phyloP scores from a whole-genome alignment of 37 sponge, comb jelly and placozoan genomes.

The Oscarella lobularis region DNA sequence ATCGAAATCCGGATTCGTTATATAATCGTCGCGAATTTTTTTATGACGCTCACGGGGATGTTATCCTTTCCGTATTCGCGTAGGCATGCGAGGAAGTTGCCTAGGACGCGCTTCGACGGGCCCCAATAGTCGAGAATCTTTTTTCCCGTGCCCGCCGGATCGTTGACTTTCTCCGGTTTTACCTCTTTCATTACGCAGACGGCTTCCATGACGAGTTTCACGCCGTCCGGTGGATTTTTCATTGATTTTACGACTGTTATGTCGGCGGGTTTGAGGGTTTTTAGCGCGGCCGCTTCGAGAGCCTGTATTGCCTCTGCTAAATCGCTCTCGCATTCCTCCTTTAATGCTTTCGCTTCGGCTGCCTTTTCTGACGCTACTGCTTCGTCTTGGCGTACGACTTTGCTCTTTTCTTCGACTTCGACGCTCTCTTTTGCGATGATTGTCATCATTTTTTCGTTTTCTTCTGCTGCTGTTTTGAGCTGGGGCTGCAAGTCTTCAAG shows the following conservation, averaged over 20 bases:
- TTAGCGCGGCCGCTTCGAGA: constrained; percentile 89
- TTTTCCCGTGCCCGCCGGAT: constrained; percentile 74
- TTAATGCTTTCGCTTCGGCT: constrained; percentile 81
- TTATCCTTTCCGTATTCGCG: constrained; percentile 92
- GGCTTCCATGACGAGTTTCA: constrained; percentile 95
- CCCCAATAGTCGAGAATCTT: constrained; percentile 96
- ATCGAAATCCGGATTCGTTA: constrained; percentile 85
- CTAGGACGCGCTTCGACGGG: constrained; percentile 89
- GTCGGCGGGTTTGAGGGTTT: constrained; percentile 90
- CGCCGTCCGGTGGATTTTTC: constrained; percentile 94
- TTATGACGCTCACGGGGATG: constrained; percentile 72
- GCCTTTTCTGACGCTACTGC: constrained; percentile 82
- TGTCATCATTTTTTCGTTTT: constrained; percentile 90
- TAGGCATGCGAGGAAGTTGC: constrained; percentile 81
- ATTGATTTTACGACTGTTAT: constrained; percentile 91
- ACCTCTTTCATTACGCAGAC: constrained; percentile 97
- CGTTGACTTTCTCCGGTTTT: constrained; percentile 93
- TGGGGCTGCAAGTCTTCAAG: constrained; percentile 95
- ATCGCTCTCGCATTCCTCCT: constrained; percentile 97
- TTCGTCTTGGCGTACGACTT: constrained; percentile 81
- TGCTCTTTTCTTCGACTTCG: constrained; percentile 83
- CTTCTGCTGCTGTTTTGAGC: constrained; percentile 64
- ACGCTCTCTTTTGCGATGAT: constrained; percentile 54
- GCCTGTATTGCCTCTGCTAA: constrained; percentile 98
- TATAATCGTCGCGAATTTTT: constrained; percentile 81